Evolutionary conservation across 2,113 vertebrate species (phyloP).

Genomic region (Bufo bufo): DNA sequence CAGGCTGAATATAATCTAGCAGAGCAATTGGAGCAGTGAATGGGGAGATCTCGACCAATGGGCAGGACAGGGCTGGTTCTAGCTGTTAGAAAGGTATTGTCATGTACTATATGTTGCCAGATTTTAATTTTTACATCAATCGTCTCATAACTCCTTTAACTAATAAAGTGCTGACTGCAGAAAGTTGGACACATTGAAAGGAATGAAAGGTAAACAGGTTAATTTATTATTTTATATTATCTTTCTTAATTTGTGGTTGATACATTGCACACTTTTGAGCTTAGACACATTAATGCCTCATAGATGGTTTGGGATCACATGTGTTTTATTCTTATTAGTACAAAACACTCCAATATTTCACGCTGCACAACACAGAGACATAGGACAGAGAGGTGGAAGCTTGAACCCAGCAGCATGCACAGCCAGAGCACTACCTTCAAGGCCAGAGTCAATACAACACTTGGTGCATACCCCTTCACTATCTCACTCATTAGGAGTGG

Average conservation of each 20-base stretch:
- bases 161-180: not conserved
- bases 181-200: not conserved
- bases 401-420: conserved; percentile 53
- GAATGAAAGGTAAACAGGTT: not conserved
- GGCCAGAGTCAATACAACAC: conserved; percentile 2
- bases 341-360: conserved; percentile 58
- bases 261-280: not conserved
- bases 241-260: not conserved
- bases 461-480: not conserved
- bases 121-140: too few relatives aligned
- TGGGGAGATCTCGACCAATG: too few relatives aligned
- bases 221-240: not conserved
- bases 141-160: too few relatives aligned
- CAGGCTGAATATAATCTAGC: too few relatives aligned
- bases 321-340: conserved; percentile 54
- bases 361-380: conserved; percentile 56
- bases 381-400: conserved; percentile 41
- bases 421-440: conserved; percentile 17
- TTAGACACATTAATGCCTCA: conserved; percentile 14
- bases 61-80: too few relatives aligned
- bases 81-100: too few relatives aligned
- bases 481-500: not conserved
- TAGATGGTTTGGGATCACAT: conserved; percentile 34
- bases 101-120: too few relatives aligned
- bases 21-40: too few relatives aligned